Evolutionary conservation across 2,113 vertebrate species (phyloP), one percentile per base, ranked within the genome.

Genomic region (Calyptomena viridis): DNA sequence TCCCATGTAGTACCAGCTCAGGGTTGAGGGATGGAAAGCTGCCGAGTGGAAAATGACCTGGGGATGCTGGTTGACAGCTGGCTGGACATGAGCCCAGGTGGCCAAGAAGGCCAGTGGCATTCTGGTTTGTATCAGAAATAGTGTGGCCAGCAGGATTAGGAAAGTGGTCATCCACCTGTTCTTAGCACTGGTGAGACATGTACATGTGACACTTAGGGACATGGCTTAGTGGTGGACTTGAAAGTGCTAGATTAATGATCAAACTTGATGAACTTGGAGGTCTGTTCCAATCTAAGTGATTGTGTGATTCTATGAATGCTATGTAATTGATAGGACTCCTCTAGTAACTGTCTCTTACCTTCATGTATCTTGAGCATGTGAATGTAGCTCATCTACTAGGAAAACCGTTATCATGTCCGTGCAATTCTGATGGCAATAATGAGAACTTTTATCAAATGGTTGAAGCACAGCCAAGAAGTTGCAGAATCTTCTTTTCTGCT

Each of bases 311-410:
- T 52, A 5, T 59, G 8, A 74, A 11, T 55, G 22, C 2, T 56
- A 4, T 52, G 5, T 39, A 76, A 35, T 42, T 37, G 47, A 24
- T 22, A 55, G 53, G 28, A 69, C 49, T 86, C 50, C 1, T 21
- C 33, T 86, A 27, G n/a, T 72, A 64, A 64, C 12, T 71, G 0
- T 49, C 11, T 46, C 39, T 89, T 80, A 33, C 24, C 19, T 85
- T 78, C 1, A 0, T 46, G 5, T 66, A 56, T 33, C 0, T 0
- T 22, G 47, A 9, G 7, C 19, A 30, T 14, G 8, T 27, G 22
- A 79, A 10, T 50, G 14, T 12, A 85, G 10, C 4, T 78, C 4
- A 4, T 9, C 8, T 37, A 3, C 69, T 53, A 71, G 46, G 33
- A 58, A 42, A 77, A 53, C 3, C 0, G 2, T 3, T 52, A 4